Evolutionary conservation across 2,113 vertebrate genomes (phyloP).

Genomic region (Montifringilla adamsi): DNA sequence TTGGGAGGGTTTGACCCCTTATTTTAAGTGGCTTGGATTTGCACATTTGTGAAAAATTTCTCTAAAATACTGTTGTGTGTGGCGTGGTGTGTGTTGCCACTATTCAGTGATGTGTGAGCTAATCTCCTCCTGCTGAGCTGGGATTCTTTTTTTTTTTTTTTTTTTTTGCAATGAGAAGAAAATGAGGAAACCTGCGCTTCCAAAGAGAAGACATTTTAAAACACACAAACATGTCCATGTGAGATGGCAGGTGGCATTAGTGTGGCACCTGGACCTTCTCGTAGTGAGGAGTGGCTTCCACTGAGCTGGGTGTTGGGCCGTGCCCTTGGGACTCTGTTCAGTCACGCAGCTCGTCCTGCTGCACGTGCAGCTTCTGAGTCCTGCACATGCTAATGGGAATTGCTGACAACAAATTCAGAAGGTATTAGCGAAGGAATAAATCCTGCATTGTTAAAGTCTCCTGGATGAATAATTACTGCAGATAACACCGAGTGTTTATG

Average conservation of each 20-base stretch:
- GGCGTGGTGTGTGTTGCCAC: not conserved
- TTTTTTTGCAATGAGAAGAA: not conserved
- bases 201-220: not conserved
- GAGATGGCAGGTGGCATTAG: not conserved
- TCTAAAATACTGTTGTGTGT: not conserved
- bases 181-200: not conserved
- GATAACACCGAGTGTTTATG: not conserved
- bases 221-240: accelerated
- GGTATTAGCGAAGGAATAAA: not conserved
- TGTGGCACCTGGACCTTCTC: not conserved
- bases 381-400: not conserved
- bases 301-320: accelerated
- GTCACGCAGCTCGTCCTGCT: too few relatives aligned
- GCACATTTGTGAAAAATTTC: not conserved
- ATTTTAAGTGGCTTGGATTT: not conserved
- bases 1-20: not conserved
- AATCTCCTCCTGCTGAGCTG: not conserved
- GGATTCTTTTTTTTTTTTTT: not conserved
- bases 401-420: not conserved
- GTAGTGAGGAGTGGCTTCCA: not conserved
- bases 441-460: not conserved
- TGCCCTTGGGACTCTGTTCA: not conserved
- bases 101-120: not conserved
- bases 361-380: not conserved
- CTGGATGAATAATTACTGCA: not conserved